Conservation (phyloP, 2,888 invertebrate genomes). For the Drosophila demipolita region DNA sequence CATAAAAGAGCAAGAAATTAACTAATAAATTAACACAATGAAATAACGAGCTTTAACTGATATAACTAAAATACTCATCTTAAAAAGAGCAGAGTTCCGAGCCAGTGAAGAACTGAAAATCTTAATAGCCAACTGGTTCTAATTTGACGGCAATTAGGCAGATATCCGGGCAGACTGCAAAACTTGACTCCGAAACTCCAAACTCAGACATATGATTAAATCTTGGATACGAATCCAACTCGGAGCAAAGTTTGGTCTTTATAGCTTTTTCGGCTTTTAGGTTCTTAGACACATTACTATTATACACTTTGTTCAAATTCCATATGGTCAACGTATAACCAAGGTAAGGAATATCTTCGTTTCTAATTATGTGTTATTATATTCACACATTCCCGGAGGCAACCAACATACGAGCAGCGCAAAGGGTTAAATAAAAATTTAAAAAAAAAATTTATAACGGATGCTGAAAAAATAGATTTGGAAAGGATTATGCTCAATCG, state of each 20-base stretch:
- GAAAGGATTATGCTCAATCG: not conserved
- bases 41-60: not conserved
- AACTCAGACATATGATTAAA: constrained; percentile 24
- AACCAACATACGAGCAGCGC: not conserved
- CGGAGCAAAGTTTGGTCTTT: not conserved
- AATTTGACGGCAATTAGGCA: constrained; percentile 28
- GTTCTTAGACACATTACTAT: constrained; percentile 7
- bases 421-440: not conserved
- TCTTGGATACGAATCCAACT: not conserved
- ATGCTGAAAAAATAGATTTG: not conserved
- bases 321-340: constrained; percentile 6
- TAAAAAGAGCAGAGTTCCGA: not conserved
- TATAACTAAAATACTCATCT: not conserved
- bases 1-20: not conserved
- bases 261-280: not conserved
- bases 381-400: constrained; percentile 6
- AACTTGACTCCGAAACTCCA: constrained; percentile 1
- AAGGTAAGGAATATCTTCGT: not conserved
- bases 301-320: constrained; percentile 7
- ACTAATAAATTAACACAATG: not conserved
- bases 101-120: not conserved
- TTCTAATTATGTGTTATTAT: constrained; percentile 37
- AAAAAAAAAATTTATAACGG: not conserved
- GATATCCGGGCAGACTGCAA: constrained; percentile 21
- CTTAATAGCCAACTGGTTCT: not conserved